phyloP scores from a whole-genome alignment of 2,113 vertebrate genomes.

The Platichthys flesus region DNA sequence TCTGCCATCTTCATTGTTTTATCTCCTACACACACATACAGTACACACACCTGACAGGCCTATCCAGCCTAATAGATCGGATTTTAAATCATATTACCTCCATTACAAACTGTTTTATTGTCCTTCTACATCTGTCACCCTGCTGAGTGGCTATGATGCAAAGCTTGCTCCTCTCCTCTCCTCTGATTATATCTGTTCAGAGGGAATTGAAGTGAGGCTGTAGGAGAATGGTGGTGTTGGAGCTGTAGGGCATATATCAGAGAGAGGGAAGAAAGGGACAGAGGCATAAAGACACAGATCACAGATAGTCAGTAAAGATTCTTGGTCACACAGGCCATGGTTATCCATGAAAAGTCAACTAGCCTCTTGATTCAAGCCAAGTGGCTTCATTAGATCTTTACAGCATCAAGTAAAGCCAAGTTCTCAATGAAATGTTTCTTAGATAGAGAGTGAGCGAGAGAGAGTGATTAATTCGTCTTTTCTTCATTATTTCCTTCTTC shows the following conservation, averaged over 20 bases:
- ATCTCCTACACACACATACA: constrained; percentile 61
- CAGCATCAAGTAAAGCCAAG: neutral
- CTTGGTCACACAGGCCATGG: neutral
- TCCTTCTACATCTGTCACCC: constrained; percentile 88
- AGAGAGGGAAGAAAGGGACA: constrained; percentile 31
- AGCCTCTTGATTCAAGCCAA: too few relatives aligned
- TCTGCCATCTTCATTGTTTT: constrained; percentile 74
- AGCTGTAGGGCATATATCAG: constrained; percentile 69
- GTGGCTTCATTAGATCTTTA: neutral
- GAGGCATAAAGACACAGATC: constrained; percentile 80
- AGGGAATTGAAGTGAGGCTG: constrained; percentile 95
- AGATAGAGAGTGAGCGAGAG: neutral
- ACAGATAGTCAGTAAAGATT: constrained; percentile 42
- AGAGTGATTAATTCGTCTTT: neutral
- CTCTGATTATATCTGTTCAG: constrained; percentile 71
- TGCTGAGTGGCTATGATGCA: constrained; percentile 74
- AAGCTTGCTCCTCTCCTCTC: constrained; percentile 79
- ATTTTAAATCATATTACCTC: constrained; percentile 99
- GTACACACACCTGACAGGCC: constrained; percentile 66
- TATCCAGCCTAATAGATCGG: constrained; percentile 92
- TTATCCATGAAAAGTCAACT: neutral
- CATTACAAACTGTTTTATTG: constrained; percentile 97
- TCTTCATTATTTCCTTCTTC: too few relatives aligned
- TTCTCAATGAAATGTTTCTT: neutral
- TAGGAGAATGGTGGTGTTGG: constrained; percentile 87